Conservation (phyloP, 2,888 invertebrate genomes). For the Scaptomyza tumidula region DNA sequence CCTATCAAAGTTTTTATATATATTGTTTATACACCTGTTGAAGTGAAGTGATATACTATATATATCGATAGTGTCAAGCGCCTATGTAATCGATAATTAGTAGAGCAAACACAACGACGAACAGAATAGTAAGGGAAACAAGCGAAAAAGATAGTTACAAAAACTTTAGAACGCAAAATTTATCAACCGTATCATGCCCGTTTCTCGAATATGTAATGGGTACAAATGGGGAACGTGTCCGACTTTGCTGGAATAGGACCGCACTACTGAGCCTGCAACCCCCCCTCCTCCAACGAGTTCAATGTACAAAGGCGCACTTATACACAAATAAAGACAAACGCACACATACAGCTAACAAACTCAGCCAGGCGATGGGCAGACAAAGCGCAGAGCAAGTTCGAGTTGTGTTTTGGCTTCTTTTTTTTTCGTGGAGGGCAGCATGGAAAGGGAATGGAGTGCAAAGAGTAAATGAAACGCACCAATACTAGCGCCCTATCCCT, state of each 20-base stretch:
- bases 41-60: too few species aligned
- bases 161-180: too few species aligned
- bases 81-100: background rate
- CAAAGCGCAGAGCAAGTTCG: conserved; percentile 74
- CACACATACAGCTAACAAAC: conserved; percentile 29
- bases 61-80: too few species aligned
- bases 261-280: conserved; percentile 34
- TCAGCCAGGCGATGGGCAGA: conserved; percentile 58
- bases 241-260: conserved; percentile 56
- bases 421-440: conserved; percentile 54
- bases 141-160: background rate
- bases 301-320: conserved; percentile 64
- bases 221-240: conserved; percentile 42
- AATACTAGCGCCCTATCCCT: conserved; percentile 24
- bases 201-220: background rate
- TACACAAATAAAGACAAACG: conserved; percentile 23
- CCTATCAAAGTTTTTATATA: too few species aligned
- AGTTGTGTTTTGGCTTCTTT: conserved; percentile 71
- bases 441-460: conserved; percentile 39
- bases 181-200: too few species aligned
- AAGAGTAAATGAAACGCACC: conserved; percentile 63
- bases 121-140: background rate
- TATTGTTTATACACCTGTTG: too few species aligned
- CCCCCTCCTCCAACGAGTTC: conserved; percentile 59
- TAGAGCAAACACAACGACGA: too few species aligned